Evolutionary conservation across 2,113 vertebrate species (phyloP).

Genomic region (Ceratotherium simum): DNA sequence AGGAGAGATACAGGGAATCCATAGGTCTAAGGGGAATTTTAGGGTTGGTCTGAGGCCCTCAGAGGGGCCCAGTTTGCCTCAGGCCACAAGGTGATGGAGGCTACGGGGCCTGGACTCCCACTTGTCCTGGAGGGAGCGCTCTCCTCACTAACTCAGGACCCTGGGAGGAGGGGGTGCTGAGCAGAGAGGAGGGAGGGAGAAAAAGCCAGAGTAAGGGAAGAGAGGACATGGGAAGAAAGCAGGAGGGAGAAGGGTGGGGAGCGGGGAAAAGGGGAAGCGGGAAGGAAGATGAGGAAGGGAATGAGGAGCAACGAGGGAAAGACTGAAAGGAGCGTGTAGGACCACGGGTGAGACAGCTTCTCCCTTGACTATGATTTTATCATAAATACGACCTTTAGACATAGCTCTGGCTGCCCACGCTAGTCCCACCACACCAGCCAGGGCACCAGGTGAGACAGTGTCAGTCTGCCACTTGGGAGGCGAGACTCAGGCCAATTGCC

Average conservation of each 20-base stretch:
- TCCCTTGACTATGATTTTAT: background rate
- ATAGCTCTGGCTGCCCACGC: too few relatives aligned
- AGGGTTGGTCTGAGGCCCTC: background rate
- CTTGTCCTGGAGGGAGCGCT: background rate
- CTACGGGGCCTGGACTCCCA: background rate
- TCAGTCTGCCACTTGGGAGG: background rate
- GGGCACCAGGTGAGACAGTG: background rate
- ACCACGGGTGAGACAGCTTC: background rate
- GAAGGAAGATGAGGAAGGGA: background rate
- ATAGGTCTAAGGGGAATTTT: background rate
- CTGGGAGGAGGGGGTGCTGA: background rate
- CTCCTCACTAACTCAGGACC: background rate
- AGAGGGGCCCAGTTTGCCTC: background rate
- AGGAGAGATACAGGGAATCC: background rate
- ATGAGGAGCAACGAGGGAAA: background rate
- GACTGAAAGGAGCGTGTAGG: fast-evolving
- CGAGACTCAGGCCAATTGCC: background rate
- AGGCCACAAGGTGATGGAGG: background rate
- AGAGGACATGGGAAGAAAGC: background rate
- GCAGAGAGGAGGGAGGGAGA: background rate
- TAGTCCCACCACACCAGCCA: background rate
- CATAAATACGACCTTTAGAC: background rate
- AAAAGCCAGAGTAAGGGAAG: background rate
- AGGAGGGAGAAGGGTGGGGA: background rate
- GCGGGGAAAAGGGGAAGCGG: background rate